Evolutionary conservation across 35 echinoderm and acorn worm species (phyloP).

Genomic region (Eucidaris tribuloides): DNA sequence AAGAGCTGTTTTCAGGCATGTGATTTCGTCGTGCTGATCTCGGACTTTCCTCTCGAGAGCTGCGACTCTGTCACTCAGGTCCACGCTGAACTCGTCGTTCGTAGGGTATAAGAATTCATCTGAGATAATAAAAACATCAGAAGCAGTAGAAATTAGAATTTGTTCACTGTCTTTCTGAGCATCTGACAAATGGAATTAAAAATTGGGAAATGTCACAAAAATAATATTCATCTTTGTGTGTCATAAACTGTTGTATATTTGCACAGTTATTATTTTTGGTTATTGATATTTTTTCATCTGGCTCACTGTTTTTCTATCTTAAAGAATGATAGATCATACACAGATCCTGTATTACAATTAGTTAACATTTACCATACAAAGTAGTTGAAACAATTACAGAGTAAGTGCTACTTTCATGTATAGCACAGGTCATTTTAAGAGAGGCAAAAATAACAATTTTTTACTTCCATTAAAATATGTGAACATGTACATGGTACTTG

Average conservation of each 20-base stretch:
- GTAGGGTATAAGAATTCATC: slow-evolving; percentile 56
- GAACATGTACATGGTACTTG: too few species aligned
- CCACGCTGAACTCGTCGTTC: slow-evolving; percentile 61
- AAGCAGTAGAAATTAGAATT: neutral
- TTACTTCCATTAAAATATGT: too few species aligned
- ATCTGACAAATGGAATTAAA: neutral
- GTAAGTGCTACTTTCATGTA: too few species aligned
- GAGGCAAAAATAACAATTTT: too few species aligned
- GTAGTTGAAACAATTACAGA: too few species aligned
- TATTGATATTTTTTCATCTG: neutral
- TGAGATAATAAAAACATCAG: neutral
- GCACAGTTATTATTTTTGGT: neutral
- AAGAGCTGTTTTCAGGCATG: slow-evolving; percentile 65
- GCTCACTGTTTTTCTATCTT: neutral
- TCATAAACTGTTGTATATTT: neutral
- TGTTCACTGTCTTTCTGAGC: neutral
- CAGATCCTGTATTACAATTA: too few species aligned
- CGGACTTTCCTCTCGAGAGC: slow-evolving; percentile 62
- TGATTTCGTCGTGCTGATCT: slow-evolving; percentile 61
- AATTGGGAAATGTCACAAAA: neutral
- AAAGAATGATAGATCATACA: neutral
- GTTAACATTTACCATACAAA: too few species aligned
- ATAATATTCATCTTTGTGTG: neutral
- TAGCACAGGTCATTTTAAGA: too few species aligned
- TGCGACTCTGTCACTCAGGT: slow-evolving; percentile 56